A percentile compares a stretch with the other conserved stretches of the same genome.
phyloP scores from a whole-genome alignment of 2,888 invertebrate species.

The Drosophila setosimentum region DNA sequence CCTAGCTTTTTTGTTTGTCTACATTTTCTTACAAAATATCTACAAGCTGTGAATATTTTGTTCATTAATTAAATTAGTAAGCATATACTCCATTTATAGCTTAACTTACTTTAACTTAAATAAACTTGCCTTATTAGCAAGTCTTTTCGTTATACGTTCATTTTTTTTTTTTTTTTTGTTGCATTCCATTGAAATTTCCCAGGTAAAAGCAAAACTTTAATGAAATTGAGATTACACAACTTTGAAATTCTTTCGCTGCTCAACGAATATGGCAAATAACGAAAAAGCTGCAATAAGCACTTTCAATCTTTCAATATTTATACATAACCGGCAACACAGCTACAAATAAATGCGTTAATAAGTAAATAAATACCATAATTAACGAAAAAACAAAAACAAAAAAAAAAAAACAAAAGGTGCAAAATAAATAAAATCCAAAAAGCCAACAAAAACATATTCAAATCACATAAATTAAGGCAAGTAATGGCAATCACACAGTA shows the following conservation, averaged over 20 bases:
- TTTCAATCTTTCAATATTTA: constrained; percentile 45
- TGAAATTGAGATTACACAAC: constrained; percentile 53
- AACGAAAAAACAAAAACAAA: constrained; percentile 18
- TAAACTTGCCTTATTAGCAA: neutral
- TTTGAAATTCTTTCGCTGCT: constrained; percentile 45
- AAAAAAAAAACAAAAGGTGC: constrained; percentile 14
- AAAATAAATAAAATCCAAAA: constrained; percentile 13
- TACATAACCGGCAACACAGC: constrained; percentile 23
- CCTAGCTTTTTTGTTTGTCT: neutral
- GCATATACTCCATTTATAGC: neutral
- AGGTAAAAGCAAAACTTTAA: constrained; percentile 35
- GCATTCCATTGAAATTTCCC: constrained; percentile 16
- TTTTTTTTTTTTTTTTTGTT: constrained; percentile 9
- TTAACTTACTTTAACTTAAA: neutral
- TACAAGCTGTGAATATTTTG: neutral
- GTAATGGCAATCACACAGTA: constrained; percentile 13
- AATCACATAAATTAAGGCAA: constrained; percentile 45
- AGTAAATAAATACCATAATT: constrained; percentile 47
- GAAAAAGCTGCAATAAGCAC: constrained; percentile 57
- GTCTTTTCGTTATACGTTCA: neutral
- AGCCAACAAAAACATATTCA: constrained; percentile 27
- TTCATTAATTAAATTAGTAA: neutral
- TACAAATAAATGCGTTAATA: constrained; percentile 41
- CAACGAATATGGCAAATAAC: constrained; percentile 27
- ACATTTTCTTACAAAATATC: neutral